phyloP scores from a whole-genome alignment of 2,113 vertebrate genomes.

The Cardinalis cardinalis region DNA sequence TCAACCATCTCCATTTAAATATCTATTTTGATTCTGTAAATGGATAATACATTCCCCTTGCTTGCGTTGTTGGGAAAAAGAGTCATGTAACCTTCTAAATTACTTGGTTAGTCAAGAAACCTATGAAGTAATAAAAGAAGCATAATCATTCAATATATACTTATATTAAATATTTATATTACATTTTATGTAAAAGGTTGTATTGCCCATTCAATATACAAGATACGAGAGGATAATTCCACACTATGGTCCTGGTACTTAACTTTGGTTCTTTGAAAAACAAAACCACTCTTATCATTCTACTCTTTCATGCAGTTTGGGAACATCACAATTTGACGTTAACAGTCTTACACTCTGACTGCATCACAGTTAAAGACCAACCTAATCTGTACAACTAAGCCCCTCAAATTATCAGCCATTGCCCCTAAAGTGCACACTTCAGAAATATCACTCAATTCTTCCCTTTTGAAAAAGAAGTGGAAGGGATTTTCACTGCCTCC shows the following conservation, averaged over 20 bases:
- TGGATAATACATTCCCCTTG: conserved; percentile 28
- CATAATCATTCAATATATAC: neutral
- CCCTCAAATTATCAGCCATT: neutral
- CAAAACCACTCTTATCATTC: neutral
- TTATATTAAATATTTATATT: neutral
- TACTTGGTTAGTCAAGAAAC: neutral
- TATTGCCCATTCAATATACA: neutral
- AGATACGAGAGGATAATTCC: neutral
- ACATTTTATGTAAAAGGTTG: neutral
- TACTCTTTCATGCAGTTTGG: neutral
- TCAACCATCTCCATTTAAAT: conserved; percentile 38
- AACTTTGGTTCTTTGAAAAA: neutral
- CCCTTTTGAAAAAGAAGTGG: neutral
- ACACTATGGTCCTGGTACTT: neutral
- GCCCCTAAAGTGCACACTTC: neutral
- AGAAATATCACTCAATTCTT: neutral
- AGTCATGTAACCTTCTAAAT: conserved; percentile 10
- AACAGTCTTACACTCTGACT: neutral
- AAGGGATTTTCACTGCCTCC: neutral
- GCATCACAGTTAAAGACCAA: neutral
- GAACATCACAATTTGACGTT: neutral
- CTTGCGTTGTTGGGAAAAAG: conserved; percentile 4
- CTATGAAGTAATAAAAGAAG: conserved; percentile 1
- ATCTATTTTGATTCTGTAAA: conserved; percentile 41
- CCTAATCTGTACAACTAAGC: neutral